Base-by-base conservation (phyloP, 2,113 vertebrate species). In the Alethe diademata region DNA sequence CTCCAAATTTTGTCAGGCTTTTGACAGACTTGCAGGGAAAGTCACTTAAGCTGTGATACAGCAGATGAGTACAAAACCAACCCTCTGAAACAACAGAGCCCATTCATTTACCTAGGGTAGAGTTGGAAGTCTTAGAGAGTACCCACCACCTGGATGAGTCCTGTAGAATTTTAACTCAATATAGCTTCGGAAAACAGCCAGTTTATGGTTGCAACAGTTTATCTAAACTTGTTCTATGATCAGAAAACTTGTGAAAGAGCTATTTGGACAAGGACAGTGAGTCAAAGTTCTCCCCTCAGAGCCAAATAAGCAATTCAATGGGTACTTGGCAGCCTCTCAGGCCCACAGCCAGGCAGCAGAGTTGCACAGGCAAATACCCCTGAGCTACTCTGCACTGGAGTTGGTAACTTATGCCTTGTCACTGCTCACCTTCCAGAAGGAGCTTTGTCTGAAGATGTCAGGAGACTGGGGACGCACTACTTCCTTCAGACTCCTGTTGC, bases 371-470 rank as follows among this genome's bases (percentile, higher is more conserved):
- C 72, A 69, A 69, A 67, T 0, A 51, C 1, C 18, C 29, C 43
- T 54, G 64, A 71, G 18, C 3, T 76, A 2, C 33, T 38, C 18
- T 19, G 36, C n/a, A 53, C 29, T 4, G 3, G 17, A 51, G 28
- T 0, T 18, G 10, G 33, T 48, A 48, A 45, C 24, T 57, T 36
- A 3, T 0, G 1, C 20, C 58, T 58, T 65, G 14, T n/a, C 73
- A 78, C 45, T 4, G 31, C 61, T 42, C n/a, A 40, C 28, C 84
- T 78, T 81, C 62, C 60, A 60, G 48, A 53, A 80, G 14, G 28
- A 42, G 19, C 28, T 85, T 72, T 56, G 18, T 54, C 53, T 75
- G 51, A 91, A 78, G 54, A 28, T 12, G 36, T 29, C 23, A 79
- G 58, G 54, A 86, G 36, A 36, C 12, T 33, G 19, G 33, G 45